phyloP scores from a whole-genome alignment of 2,888 invertebrate species.

The Cyrtodaria siliqua region DNA sequence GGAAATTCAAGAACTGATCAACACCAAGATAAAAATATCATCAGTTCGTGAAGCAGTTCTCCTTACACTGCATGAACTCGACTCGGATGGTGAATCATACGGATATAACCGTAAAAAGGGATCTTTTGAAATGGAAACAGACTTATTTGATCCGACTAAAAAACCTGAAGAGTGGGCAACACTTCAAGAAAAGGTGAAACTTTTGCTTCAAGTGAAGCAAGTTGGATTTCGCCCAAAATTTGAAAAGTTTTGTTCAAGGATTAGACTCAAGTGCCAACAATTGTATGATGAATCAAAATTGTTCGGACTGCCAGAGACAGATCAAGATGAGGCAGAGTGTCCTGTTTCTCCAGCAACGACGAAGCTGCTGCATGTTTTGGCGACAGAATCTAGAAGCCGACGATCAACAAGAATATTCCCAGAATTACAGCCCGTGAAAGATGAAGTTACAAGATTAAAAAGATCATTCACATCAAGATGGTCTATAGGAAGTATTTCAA shows the following conservation, averaged over 20 bases:
- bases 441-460: no score
- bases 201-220: conserved; percentile 45
- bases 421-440: background rate
- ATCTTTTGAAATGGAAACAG: conserved; percentile 58
- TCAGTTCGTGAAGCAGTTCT: conserved; percentile 80
- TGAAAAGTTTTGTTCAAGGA: conserved; percentile 53
- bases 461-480: conserved; percentile 34
- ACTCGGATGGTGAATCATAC: conserved; percentile 53
- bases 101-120: conserved; percentile 63
- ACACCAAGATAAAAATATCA: conserved; percentile 76
- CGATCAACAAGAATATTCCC: background rate
- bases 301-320: conserved; percentile 13
- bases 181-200: conserved; percentile 72
- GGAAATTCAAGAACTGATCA: conserved; percentile 69
- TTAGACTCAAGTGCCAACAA: conserved; percentile 45
- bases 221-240: conserved; percentile 29
- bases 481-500: conserved; percentile 55
- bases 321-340: background rate
- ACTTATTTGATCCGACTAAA: conserved; percentile 55
- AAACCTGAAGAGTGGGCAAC: conserved; percentile 78
- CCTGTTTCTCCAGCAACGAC: background rate
- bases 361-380: background rate
- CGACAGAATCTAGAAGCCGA: conserved; percentile 1
- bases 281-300: conserved; percentile 53
- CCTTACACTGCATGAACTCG: conserved; percentile 61